Evolutionary conservation across 1,140 invertebrate species (phyloP), one percentile per base, ranked within the genome.

Genomic region (Habropoda laboriosa): DNA sequence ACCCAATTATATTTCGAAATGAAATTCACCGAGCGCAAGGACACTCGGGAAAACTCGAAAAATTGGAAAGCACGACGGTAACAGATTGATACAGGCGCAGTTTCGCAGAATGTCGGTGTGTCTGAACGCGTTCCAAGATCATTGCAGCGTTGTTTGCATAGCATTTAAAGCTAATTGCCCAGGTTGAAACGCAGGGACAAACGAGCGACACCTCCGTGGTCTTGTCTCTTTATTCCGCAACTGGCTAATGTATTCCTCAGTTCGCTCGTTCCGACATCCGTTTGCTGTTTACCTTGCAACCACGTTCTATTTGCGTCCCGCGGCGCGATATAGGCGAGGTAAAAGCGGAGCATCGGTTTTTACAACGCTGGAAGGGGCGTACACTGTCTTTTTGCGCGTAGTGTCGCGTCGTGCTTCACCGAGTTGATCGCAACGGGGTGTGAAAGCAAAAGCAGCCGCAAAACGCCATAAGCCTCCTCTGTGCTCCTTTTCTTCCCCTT

Each of bases 251-350:
- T 53, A 64, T 71, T 58, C 53, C 42, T 16, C 30, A 30, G 16
- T 60, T 70, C 30, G 35, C 30, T 24, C 24, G 16, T 64, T 16
- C 45, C 18, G 10, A 38, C 42, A 61, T 63, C 57, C 73, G 38
- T 55, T 42, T 27, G 38, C 49, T 76, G 75, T 78, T 78, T 78
- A 70, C 68, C 49, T 63, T 30, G 76, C 55, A 24, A 42, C 47
- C n/a, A 24, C 18, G 67, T 78, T 71, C 68, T 79, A 79, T 79
- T 79, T 79, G 27, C 68, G 76, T 73, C 76, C 30, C 47, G 24
- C 24, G 51, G 5, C 4, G 18, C 27, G 24, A 16, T 47, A 45
- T 47, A 45, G 66, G 60, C 24, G 4, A 60, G 49, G 47, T 55
- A 63, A 73, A 61, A 63, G 68, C 57, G 66, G 66, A 60, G 24